phyloP scores from a whole-genome alignment of 2,888 invertebrate genomes.

The Heliconius sara region DNA sequence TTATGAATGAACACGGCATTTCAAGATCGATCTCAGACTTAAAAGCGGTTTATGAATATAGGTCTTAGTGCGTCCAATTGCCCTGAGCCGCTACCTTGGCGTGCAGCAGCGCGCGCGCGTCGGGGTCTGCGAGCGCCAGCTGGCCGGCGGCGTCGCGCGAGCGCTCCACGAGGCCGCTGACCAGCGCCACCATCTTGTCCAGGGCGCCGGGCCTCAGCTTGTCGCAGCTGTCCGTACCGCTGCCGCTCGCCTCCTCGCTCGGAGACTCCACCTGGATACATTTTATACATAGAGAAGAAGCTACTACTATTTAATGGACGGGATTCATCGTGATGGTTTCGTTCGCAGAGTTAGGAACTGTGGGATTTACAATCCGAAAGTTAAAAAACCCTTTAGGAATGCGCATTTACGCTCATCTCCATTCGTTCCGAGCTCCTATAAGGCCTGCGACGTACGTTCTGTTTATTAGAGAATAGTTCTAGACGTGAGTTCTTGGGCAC shows the following conservation, averaged over 20 bases:
- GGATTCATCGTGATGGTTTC: too few relatives aligned
- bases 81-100: constrained; percentile 86
- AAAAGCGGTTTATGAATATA: not conserved
- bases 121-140: constrained; percentile 89
- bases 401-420: too few relatives aligned
- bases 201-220: constrained; percentile 95
- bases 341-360: too few relatives aligned
- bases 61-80: not conserved
- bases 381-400: too few relatives aligned
- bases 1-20: too few relatives aligned
- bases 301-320: too few relatives aligned
- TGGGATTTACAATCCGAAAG: too few relatives aligned
- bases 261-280: constrained; percentile 67
- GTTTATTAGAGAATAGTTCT: too few relatives aligned
- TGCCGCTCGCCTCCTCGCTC: constrained; percentile 79
- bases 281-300: not conserved
- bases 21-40: too few relatives aligned
- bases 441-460: too few relatives aligned
- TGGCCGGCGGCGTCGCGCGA: constrained; percentile 91
- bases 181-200: constrained; percentile 97
- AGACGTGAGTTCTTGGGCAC: not conserved
- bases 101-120: constrained; percentile 92
- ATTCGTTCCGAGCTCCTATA: too few relatives aligned
- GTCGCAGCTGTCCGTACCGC: constrained; percentile 74
- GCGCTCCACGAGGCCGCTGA: constrained; percentile 94